A percentile compares a stretch with the other conserved stretches of the same genome.
phyloP scores from a whole-genome alignment of 2,797 vertebrate species.

The Crax fasciolata region DNA sequence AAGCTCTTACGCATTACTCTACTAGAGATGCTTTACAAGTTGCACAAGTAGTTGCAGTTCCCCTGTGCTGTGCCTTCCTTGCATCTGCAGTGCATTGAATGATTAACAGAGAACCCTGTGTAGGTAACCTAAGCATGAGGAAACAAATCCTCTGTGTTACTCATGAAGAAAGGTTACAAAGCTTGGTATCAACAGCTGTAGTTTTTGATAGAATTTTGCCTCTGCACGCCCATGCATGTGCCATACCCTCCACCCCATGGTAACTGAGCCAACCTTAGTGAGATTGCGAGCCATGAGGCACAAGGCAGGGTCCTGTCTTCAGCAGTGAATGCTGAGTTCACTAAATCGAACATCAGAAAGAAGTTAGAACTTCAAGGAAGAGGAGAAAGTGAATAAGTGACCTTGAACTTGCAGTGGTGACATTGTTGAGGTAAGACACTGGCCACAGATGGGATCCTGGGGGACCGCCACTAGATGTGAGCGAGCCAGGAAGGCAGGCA shows the following conservation, averaged over 20 bases:
- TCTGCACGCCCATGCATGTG: neutral
- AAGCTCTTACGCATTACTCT: neutral
- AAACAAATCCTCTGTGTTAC: neutral
- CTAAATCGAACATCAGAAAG: neutral
- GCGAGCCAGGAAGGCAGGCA: neutral
- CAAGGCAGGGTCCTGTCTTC: neutral
- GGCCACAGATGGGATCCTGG: neutral
- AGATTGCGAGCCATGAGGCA: neutral
- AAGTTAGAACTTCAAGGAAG: neutral
- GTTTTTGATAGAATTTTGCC: neutral
- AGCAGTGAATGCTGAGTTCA: neutral
- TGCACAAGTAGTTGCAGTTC: neutral
- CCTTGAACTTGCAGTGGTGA: neutral
- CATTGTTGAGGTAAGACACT: no score
- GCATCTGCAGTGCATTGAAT: neutral
- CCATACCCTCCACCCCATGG: fast-evolving
- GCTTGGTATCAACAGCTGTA: neutral
- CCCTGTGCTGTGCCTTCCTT: neutral
- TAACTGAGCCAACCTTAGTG: fast-evolving
- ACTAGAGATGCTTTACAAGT: neutral
- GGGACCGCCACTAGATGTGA: neutral
- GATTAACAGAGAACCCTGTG: neutral
- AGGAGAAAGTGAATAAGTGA: neutral
- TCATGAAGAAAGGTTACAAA: neutral
- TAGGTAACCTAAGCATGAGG: neutral